A percentile compares a stretch with the other conserved stretches of the same genome.
Conservation (phyloP, 2,113 vertebrate species). For the Dunckerocampus dactyliophorus region DNA sequence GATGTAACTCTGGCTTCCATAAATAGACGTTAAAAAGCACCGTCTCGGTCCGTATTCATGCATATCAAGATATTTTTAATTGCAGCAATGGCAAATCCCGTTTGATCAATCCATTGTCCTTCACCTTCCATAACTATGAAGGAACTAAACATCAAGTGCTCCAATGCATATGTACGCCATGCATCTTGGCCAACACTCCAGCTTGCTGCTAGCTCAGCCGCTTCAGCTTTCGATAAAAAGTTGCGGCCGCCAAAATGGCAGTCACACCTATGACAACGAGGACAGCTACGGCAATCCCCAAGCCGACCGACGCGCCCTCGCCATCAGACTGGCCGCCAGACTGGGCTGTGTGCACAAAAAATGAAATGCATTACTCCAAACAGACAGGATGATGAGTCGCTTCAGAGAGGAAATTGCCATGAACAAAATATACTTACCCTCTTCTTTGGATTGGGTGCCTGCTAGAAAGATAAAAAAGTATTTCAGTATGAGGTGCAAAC, state of each 20-base stretch:
- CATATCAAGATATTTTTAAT: no score
- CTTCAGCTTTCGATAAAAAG: slow-evolving; percentile 51
- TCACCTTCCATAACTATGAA: no score
- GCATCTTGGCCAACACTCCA: no score
- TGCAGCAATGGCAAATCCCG: no score
- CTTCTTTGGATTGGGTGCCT: slow-evolving; percentile 48
- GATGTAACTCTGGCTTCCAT: no score
- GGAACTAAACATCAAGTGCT: no score
- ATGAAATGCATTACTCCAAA: slow-evolving; percentile 21
- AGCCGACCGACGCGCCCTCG: slow-evolving; percentile 40
- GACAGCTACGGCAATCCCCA: slow-evolving; percentile 58
- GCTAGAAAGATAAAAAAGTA: slow-evolving; percentile 30
- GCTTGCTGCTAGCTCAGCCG: slow-evolving; percentile 35
- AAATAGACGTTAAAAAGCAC: no score
- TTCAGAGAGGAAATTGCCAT: slow-evolving; percentile 17
- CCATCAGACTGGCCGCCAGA: slow-evolving; percentile 32
- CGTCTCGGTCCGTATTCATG: no score
- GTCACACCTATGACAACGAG: slow-evolving; percentile 45
- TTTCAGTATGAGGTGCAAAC: slow-evolving; percentile 11
- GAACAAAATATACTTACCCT: slow-evolving; percentile 45
- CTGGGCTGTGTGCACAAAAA: slow-evolving; percentile 34
- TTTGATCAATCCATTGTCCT: no score
- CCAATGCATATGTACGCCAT: no score
- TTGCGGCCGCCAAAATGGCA: slow-evolving; percentile 13
- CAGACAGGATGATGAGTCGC: slow-evolving; percentile 18